These are phyloP conservation scores for Gymnoscopelus microlampas DNA, from an alignment of 2,797 vertebrate species.

Conservation along the genomic window DNA sequence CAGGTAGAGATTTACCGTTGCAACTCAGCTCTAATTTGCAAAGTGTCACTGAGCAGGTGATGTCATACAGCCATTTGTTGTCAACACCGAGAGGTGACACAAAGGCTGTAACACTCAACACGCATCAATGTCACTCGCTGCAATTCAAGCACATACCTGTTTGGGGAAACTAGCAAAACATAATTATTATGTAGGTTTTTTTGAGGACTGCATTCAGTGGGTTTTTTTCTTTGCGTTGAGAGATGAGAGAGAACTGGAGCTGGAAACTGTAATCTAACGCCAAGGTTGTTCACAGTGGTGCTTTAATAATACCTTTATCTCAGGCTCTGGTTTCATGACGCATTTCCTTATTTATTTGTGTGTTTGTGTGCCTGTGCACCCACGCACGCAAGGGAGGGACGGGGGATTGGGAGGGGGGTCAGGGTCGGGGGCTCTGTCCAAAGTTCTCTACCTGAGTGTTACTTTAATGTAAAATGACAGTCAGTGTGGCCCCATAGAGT, in stretches of 20 bases:
- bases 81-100: slow-evolving; percentile 27
- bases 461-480: slow-evolving; percentile 39
- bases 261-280: slow-evolving; percentile 35
- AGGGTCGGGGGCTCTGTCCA: no score
- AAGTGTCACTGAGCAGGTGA: slow-evolving; percentile 32
- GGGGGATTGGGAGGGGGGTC: no score
- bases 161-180: slow-evolving; percentile 32
- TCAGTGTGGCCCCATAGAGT: slow-evolving; percentile 25
- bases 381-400: background rate
- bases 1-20: slow-evolving; percentile 53
- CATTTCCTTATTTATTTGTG: slow-evolving; percentile 1
- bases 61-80: slow-evolving; percentile 39
- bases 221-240: slow-evolving; percentile 11
- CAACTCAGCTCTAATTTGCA: slow-evolving; percentile 32
- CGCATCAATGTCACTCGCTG: slow-evolving; percentile 30
- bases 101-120: slow-evolving; percentile 25
- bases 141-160: slow-evolving; percentile 35
- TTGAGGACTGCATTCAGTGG: slow-evolving; percentile 33
- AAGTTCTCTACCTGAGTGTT: slow-evolving; percentile 34
- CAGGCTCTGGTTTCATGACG: background rate
- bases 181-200: slow-evolving; percentile 35
- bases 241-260: slow-evolving; percentile 28
- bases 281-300: slow-evolving; percentile 26
- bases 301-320: slow-evolving; percentile 18
- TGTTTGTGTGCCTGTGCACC: slow-evolving; percentile 16